Conservation (phyloP, 2,113 vertebrate genomes). For the Lagopus muta region DNA sequence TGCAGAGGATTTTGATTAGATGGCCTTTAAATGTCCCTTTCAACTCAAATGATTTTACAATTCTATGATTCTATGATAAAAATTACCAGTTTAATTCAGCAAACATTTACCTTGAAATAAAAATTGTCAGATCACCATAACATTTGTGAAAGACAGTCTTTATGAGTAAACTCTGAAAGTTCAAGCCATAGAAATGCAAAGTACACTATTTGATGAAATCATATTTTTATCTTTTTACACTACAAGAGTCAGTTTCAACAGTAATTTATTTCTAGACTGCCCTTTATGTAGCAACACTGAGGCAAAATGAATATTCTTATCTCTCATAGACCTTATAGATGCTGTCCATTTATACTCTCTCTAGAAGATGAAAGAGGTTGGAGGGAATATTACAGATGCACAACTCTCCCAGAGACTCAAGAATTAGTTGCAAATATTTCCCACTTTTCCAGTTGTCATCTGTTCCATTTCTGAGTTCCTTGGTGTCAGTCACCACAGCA, state of each 20-base stretch:
- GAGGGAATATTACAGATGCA: not conserved
- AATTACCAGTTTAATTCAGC: not conserved
- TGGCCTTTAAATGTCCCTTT: no score
- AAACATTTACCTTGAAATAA: not conserved
- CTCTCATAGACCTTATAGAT: not conserved
- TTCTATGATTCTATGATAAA: not conserved
- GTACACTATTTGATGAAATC: not conserved
- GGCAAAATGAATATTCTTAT: not conserved
- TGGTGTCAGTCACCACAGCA: not conserved
- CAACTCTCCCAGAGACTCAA: not conserved
- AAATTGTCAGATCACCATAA: not conserved
- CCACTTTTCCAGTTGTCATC: conserved; percentile 28
- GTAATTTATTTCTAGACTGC: not conserved
- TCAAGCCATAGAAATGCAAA: not conserved
- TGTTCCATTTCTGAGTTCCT: not conserved
- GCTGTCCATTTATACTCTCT: not conserved
- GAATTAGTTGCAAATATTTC: conserved; percentile 7
- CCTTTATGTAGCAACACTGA: not conserved
- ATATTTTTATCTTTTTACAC: not conserved
- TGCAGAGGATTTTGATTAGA: no score
- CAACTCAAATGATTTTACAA: no score
- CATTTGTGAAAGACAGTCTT: not conserved
- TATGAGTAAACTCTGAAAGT: not conserved
- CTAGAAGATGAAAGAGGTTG: not conserved
- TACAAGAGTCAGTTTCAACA: not conserved